Evolutionary conservation across 1,140 invertebrate genomes (phyloP).

Genomic region (Acromyrmex heyeri): DNA sequence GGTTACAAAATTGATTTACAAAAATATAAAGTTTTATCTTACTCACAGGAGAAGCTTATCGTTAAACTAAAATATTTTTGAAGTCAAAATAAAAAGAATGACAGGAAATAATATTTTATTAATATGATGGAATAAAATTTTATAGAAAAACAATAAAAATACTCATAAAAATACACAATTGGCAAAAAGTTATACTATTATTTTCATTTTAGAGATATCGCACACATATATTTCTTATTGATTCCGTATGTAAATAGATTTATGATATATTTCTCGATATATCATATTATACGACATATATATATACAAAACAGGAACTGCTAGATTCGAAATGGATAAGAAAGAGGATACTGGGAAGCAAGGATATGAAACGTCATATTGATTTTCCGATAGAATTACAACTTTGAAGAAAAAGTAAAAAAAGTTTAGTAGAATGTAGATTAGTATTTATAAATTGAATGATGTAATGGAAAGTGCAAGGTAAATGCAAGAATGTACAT

Average conservation of each 20-base stretch:
- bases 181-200: neutral
- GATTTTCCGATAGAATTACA: conserved; percentile 28
- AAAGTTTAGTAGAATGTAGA: neutral
- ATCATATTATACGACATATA: no score
- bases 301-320: conserved; percentile 9
- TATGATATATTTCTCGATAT: conserved; percentile 9
- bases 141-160: neutral
- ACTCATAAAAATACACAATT: neutral
- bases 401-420: conserved; percentile 16
- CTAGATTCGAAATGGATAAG: conserved; percentile 13
- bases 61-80: neutral
- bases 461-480: neutral
- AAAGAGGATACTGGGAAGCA: neutral
- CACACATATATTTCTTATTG: conserved; percentile 18
- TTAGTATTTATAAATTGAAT: neutral
- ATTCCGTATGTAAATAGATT: conserved; percentile 19
- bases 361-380: conserved; percentile 14
- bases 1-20: neutral
- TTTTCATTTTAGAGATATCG: conserved; percentile 31
- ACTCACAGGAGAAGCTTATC: neutral
- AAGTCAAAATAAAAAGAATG: neutral
- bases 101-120: conserved; percentile 34
- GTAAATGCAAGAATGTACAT: neutral
- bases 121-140: neutral
- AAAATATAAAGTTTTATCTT: conserved; percentile 12